Percentiles rank a stretch among this genome's conserved stretches.
Evolutionary conservation across 1,140 invertebrate species (phyloP).

Genomic region (Drosophila kurseongensis): DNA sequence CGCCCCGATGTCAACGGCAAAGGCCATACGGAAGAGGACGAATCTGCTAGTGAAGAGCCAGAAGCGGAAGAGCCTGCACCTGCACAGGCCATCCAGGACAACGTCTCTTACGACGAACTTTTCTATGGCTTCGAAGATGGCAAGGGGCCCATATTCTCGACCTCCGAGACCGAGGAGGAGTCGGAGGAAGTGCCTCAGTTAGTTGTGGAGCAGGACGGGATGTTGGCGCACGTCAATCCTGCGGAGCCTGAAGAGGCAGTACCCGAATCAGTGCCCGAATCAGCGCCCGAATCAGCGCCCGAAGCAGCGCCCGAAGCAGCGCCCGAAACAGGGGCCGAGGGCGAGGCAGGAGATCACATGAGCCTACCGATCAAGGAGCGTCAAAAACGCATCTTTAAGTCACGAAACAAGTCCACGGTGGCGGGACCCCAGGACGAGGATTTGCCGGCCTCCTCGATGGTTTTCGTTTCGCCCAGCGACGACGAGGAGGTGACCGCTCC

Average conservation of each 20-base stretch:
- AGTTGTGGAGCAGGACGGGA: not conserved
- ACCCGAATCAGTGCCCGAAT: no score
- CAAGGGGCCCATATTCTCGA: not conserved
- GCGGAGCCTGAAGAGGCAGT: no score
- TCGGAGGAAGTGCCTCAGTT: not conserved
- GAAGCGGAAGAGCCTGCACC: not conserved
- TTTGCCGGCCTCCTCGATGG: not conserved
- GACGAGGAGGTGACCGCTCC: not conserved
- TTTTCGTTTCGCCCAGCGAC: not conserved
- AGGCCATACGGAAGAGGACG: not conserved
- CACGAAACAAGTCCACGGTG: slow-evolving; percentile 54
- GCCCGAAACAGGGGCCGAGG: not conserved
- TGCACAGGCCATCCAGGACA: not conserved
- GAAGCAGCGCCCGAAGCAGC: not conserved
- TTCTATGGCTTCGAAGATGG: slow-evolving; percentile 47
- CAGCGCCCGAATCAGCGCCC: not conserved
- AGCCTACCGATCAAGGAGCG: slow-evolving; percentile 76
- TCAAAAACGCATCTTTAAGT: slow-evolving; percentile 82
- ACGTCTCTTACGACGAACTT: not conserved
- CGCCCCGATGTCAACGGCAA: slow-evolving; percentile 11
- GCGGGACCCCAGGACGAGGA: slow-evolving; percentile 7
- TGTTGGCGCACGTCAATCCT: no score
- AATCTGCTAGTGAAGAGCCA: not conserved
- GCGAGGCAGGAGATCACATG: slow-evolving; percentile 10
- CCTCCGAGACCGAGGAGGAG: not conserved